Conservation (phyloP, 2,888 invertebrate species). For the Hylaea fasciaria region DNA sequence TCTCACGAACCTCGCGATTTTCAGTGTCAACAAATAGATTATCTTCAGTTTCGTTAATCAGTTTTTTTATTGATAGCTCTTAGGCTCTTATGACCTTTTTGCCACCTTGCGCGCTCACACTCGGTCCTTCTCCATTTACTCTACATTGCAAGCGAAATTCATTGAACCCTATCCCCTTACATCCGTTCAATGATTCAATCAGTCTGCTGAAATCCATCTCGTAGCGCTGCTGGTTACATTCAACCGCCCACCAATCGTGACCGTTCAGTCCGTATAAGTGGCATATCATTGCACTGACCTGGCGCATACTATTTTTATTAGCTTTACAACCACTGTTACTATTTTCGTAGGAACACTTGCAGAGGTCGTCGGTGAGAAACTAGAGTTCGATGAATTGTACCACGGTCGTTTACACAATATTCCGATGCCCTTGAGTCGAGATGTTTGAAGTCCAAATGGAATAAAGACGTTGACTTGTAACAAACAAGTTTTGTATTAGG, state of each 20-base stretch:
- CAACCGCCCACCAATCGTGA: constrained; percentile 35
- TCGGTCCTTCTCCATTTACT: too few species aligned
- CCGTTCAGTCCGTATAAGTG: constrained; percentile 43
- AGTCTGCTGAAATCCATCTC: too few species aligned
- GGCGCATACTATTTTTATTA: constrained; percentile 49
- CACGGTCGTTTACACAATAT: constrained; percentile 48
- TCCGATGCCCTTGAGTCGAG: constrained; percentile 41
- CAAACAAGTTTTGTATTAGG: constrained; percentile 19
- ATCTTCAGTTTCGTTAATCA: too few species aligned
- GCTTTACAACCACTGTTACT: constrained; percentile 38
- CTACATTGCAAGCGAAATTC: too few species aligned
- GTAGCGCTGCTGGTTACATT: too few species aligned
- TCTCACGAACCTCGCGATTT: too few species aligned
- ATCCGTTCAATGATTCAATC: too few species aligned
- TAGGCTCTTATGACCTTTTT: too few species aligned
- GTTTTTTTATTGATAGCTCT: too few species aligned
- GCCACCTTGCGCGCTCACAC: too few species aligned
- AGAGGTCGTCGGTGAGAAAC: constrained; percentile 35
- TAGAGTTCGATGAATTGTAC: constrained; percentile 44
- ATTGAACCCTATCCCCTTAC: too few species aligned
- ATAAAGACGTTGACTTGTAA: constrained; percentile 22
- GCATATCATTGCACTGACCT: constrained; percentile 62
- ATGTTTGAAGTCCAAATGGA: constrained; percentile 15
- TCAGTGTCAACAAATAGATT: too few species aligned
- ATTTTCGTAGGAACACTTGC: constrained; percentile 34